Evolutionary conservation across 2,113 vertebrate species (phyloP), one percentile per base, ranked within the genome.

Genomic region (Saccopteryx leptura): DNA sequence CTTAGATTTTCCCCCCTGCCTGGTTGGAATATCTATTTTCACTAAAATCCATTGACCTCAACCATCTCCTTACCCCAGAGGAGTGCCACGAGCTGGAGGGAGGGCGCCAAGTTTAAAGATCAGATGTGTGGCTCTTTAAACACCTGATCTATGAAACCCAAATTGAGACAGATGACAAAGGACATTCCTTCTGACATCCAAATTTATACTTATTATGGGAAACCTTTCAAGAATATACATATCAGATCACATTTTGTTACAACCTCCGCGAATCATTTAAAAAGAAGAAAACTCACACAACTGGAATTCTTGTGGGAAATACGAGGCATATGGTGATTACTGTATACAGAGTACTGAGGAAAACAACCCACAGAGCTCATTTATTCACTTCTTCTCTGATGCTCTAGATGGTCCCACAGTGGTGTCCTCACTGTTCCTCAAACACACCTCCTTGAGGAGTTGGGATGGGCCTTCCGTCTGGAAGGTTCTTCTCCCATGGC

Each of bases 211-310:
- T 74, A 90, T 95, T 72, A 63, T 46, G 78, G 52, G 85, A 93
- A 97, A 78, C 9, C 13, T 91, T 94, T 97, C 54, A 96, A 85
- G 71, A 93, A 33, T 66, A 21, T 66, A 71, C 10, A 19, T 72
- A 39, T 61, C 71, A 94, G 93, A 78, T 91, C 90, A 94, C 50
- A 58, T 95, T 92, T 88, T 95, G 65, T 91, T 96, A 89, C 21
- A 86, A 65, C n/a, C 14, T 82, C 79, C 95, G 50, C 60, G 46
- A 92, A 78, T 90, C 84, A 90, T 61, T 95, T 91, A 54, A 76
- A 65, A 93, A 95, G 52, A 56, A 31, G 72, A 74, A 86, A 69
- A 74, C 60, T 91, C 63, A 86, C 88, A 69, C 90, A 75, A 78
- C 10, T 85, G 61, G 48, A 81, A 91, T 88, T 94, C 58, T 95